Percentiles rank a stretch among this genome's conserved stretches.
Conservation (phyloP, 2,797 vertebrate genomes). For the Aphelocoma californica region DNA sequence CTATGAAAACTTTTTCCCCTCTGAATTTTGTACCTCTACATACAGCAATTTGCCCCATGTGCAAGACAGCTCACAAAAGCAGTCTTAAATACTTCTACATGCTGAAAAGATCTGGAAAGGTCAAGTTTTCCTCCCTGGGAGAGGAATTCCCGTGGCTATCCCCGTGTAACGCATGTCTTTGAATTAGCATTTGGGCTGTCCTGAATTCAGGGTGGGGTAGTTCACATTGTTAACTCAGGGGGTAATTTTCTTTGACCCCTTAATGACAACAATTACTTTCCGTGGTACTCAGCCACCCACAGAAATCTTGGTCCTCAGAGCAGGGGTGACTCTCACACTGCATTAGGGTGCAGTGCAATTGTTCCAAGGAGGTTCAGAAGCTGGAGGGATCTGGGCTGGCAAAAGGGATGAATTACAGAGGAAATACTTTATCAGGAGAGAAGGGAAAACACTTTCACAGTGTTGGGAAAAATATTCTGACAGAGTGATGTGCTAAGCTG, state of each 20-base stretch:
- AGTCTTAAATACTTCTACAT: not conserved
- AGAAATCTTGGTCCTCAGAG: not conserved
- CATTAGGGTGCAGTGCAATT: not conserved
- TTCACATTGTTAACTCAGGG: not conserved
- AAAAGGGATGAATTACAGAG: not conserved
- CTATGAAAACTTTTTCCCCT: not conserved
- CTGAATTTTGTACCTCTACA: not conserved
- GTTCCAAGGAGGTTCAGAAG: not conserved
- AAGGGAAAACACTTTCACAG: too few relatives aligned
- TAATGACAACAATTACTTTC: not conserved
- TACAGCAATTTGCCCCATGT: not conserved
- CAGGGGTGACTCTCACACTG: not conserved
- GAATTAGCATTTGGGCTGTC: not conserved
- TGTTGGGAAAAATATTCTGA: not conserved
- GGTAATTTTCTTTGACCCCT: not conserved
- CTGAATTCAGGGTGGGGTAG: not conserved
- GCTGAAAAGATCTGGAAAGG: not conserved
- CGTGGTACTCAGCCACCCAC: not conserved
- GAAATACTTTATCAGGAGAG: not conserved
- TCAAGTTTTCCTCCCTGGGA: not conserved
- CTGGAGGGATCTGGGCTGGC: not conserved
- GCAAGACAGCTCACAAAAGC: not conserved
- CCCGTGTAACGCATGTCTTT: accelerated
- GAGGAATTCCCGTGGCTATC: not conserved
- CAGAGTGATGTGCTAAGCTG: not conserved